Percentiles rank a stretch among this genome's conserved stretches.
phyloP scores from a whole-genome alignment of 2,888 invertebrate species.

The Metopia argyrocephala region DNA sequence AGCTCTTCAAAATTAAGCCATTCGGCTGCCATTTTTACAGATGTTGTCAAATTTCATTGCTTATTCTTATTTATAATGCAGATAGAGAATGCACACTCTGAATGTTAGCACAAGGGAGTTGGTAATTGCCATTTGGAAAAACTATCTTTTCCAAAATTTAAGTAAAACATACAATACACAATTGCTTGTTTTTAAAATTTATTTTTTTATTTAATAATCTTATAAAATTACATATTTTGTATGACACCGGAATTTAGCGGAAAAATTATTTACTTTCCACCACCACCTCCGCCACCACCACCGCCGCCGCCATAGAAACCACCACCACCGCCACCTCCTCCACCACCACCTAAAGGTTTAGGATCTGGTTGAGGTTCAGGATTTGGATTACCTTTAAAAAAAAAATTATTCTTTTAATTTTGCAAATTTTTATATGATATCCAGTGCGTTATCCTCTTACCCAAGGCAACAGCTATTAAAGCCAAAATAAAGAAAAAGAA shows the following conservation, averaged over 20 bases:
- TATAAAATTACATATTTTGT: too few relatives aligned
- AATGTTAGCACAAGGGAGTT: too few relatives aligned
- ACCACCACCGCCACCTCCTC: constrained; percentile 57
- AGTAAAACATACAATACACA: not conserved
- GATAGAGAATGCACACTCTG: too few relatives aligned
- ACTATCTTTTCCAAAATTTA: too few relatives aligned
- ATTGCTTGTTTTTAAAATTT: not conserved
- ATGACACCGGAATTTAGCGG: too few relatives aligned
- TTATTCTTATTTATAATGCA: too few relatives aligned
- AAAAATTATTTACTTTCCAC: not conserved
- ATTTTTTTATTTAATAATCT: not conserved
- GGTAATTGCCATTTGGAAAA: too few relatives aligned
- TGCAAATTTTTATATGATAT: not conserved
- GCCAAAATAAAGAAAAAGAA: constrained; percentile 46
- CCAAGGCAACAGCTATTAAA: constrained; percentile 39
- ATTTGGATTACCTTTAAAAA: constrained; percentile 30
- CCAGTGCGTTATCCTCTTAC: constrained; percentile 13
- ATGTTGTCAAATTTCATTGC: too few relatives aligned
- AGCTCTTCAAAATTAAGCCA: too few relatives aligned
- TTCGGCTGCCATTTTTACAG: too few relatives aligned
- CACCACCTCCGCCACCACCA: constrained; percentile 50
- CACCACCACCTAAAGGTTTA: constrained; percentile 54
- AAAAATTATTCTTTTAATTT: not conserved
- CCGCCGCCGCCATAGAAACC: constrained; percentile 40
- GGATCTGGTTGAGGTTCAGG: constrained; percentile 46